These are phyloP conservation scores for Gobio gobio DNA, from an alignment of 2,113 vertebrate genomes.

Conservation along the genomic window DNA sequence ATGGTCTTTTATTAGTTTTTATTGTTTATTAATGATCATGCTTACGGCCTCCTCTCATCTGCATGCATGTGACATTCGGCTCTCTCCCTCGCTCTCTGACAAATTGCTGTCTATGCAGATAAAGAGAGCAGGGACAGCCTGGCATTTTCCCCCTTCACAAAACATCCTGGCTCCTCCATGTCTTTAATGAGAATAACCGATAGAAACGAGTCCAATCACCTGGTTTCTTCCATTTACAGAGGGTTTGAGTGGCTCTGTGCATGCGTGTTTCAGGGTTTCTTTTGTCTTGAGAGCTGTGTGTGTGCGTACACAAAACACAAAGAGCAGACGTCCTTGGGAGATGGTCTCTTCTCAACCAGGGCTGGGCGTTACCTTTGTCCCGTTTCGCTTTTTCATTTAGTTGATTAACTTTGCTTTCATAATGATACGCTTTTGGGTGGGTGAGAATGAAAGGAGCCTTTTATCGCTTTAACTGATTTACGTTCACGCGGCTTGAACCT, in stretches of 20 bases:
- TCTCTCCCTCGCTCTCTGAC: conserved; percentile 6
- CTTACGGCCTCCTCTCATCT: conserved; percentile 65
- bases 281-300: conserved; percentile 9
- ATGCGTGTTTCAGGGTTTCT: conserved; percentile 26
- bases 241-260: conserved; percentile 26
- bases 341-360: neutral
- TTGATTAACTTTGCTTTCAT: conserved; percentile 40
- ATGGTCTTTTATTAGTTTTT: conserved; percentile 51
- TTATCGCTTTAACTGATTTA: conserved; percentile 28
- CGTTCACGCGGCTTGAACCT: conserved; percentile 11
- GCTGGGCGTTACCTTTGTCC: conserved; percentile 28
- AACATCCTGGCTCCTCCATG: conserved; percentile 31
- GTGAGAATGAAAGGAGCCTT: conserved; percentile 3
- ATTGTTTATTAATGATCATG: conserved; percentile 65
- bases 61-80: conserved; percentile 65
- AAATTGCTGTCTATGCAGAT: conserved; percentile 51
- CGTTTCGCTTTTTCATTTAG: conserved; percentile 32
- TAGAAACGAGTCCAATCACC: conserved; percentile 52
- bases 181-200: conserved; percentile 53
- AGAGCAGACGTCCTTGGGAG: conserved; percentile 40
- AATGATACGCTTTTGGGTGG: neutral
- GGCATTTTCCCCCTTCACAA: conserved; percentile 20
- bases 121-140: conserved; percentile 38
- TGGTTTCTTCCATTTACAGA: conserved; percentile 37
- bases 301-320: conserved; percentile 23